Base-by-base conservation (phyloP, 1,140 invertebrate species). In the Aphelenchoides besseyi region DNA sequence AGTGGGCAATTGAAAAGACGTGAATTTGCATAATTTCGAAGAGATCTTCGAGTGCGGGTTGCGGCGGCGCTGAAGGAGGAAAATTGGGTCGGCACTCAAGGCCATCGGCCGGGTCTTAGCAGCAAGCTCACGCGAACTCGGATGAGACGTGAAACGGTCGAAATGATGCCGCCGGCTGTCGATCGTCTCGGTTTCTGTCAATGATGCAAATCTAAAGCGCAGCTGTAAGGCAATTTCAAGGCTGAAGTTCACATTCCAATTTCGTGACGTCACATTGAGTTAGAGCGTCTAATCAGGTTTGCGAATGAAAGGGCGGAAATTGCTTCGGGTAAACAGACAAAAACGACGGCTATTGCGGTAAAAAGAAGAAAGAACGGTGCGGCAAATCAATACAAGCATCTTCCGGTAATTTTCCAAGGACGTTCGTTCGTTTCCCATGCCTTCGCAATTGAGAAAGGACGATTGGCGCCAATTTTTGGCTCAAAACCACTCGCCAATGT, bases 21-120 rank as follows among this genome's bases (percentile, higher is more conserved):
- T 23, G 41, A 48, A 48, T 48, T 48, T 48, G 41, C 41, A 48
- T 48, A 48, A 48, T 48, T 48, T 48, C 41, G 41, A 48, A 48
- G 12, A 23, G 41, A 23, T 23, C n/a, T n/a, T n/a, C n/a, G n/a
- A n/a, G n/a, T n/a, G n/a, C n/a, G n/a, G n/a, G n/a, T n/a, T n/a
- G n/a, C n/a, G n/a, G n/a, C n/a, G n/a, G n/a, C n/a, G n/a, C n/a
- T n/a, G n/a, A n/a, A n/a, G 41, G 41, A 48, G 12, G 12, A 23
- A 12, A 12, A 48, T 16, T 48, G 12, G 41, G 41, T 16, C 12
- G 41, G 12, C 41, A 23, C 41, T 48, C 41, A 48, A 48, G 41
- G 41, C 41, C 41, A 23, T 23, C 41, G 41, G 12, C 41, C 41
- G 41, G 12, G 12, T 48, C 41, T 12, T 48, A 12, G 12, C 41